phyloP scores from a whole-genome alignment of 2,797 vertebrate species.

The Pangasius krempfi region DNA sequence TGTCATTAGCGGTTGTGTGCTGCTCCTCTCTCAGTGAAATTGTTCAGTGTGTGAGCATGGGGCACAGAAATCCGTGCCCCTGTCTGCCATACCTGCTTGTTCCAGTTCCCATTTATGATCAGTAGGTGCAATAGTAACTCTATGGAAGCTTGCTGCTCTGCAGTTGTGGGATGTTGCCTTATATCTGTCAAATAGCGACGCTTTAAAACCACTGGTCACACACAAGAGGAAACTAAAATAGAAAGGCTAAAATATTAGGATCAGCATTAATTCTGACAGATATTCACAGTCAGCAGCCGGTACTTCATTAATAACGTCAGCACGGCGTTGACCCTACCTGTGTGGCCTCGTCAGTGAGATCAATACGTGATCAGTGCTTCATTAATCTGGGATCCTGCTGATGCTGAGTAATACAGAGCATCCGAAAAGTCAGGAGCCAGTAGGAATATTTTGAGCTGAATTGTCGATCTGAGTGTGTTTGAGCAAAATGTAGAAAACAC shows the following conservation, averaged over 20 bases:
- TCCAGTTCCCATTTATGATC: neutral
- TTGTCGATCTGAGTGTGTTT: neutral
- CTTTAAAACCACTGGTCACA: neutral
- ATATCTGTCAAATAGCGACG: neutral
- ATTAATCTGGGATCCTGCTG: neutral
- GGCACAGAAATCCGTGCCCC: neutral
- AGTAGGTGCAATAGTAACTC: neutral
- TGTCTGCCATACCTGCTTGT: neutral
- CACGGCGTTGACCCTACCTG: neutral
- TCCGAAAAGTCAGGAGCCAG: neutral
- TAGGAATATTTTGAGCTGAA: too few species aligned
- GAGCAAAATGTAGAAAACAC: neutral
- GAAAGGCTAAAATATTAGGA: neutral
- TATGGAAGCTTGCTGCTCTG: neutral
- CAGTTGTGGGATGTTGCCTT: neutral
- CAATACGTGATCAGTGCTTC: conserved; percentile 1
- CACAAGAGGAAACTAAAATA: neutral
- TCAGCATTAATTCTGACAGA: neutral
- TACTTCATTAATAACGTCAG: neutral
- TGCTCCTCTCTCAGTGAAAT: neutral
- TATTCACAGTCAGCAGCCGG: neutral
- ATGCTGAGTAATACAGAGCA: neutral
- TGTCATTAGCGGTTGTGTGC: neutral
- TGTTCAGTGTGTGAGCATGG: neutral
- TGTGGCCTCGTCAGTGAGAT: conserved; percentile 11